phyloP scores from a whole-genome alignment of 1,140 invertebrate species.

The Chrysomallon squamiferum region DNA sequence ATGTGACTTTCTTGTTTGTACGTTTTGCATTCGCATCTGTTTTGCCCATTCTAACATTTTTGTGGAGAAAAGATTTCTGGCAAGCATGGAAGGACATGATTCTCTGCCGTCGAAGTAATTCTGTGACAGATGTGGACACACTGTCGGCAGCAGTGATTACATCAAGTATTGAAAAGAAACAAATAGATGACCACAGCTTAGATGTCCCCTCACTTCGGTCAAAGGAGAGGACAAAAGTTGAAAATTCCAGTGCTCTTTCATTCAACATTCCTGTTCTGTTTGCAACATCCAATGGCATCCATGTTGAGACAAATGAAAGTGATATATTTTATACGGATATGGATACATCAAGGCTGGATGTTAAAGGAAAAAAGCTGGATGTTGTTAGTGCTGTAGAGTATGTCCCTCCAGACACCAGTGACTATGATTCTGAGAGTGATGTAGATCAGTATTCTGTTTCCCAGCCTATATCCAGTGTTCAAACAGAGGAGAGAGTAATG shows the following conservation, averaged over 20 bases:
- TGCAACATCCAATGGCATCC: conserved; percentile 57
- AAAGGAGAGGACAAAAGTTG: conserved; percentile 17
- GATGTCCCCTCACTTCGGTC: conserved; percentile 10
- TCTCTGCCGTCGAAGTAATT: conserved; percentile 52
- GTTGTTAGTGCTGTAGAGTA: conserved; percentile 40
- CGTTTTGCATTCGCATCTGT: conserved; percentile 44
- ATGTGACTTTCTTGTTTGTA: conserved; percentile 50
- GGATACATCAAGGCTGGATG: conserved; percentile 2
- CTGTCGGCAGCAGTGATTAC: conserved; percentile 17
- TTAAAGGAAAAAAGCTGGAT: conserved; percentile 49
- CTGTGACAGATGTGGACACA: conserved; percentile 43
- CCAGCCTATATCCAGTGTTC: conserved; percentile 35
- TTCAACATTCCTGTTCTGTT: conserved; percentile 57
- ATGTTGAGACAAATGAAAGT: conserved; percentile 39
- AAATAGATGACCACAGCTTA: not conserved
- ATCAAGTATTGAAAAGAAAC: not conserved
- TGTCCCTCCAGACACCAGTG: conserved; percentile 49
- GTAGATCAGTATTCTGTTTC: conserved; percentile 45
- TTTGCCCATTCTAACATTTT: conserved; percentile 45
- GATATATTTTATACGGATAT: conserved; percentile 15
- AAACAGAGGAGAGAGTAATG: conserved; percentile 18
- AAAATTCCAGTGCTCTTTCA: conserved; percentile 9
- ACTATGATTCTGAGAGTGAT: conserved; percentile 57
- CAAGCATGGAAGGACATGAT: conserved; percentile 48
- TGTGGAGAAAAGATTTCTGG: conserved; percentile 53